Conservation (phyloP, 1,140 invertebrate genomes). For the Heliothis subflexa region DNA sequence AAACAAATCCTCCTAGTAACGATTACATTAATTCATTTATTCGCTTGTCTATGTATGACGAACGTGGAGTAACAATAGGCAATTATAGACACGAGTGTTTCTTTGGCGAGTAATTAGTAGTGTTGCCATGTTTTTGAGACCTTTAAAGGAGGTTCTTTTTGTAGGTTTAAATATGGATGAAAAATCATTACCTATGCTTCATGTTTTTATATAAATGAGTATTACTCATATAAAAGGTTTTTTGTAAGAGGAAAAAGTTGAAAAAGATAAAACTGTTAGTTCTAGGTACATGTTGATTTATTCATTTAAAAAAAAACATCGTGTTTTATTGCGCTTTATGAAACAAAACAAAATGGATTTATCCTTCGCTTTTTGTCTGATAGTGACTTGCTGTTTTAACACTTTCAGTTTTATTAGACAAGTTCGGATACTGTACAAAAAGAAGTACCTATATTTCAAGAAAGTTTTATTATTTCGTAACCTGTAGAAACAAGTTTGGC, state of each 20-base stretch:
- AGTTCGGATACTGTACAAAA: background rate
- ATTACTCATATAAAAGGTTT: no score
- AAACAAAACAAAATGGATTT: no score
- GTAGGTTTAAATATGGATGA: background rate
- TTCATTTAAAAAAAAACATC: no score
- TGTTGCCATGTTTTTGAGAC: background rate
- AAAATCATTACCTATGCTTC: background rate
- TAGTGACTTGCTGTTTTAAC: no score
- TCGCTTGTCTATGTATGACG: slow-evolving; percentile 21
- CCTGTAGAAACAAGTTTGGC: slow-evolving; percentile 8
- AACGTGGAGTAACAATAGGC: slow-evolving; percentile 36
- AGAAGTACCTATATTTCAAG: background rate
- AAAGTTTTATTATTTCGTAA: background rate
- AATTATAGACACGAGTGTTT: slow-evolving; percentile 36
- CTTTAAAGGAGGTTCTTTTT: background rate
- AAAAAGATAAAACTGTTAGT: no score
- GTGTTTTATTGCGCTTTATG: no score
- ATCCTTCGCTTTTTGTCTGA: no score
- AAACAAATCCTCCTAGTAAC: slow-evolving; percentile 11
- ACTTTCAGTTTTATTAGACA: no score
- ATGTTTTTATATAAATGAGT: no score
- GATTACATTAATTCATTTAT: slow-evolving; percentile 15
- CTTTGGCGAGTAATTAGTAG: slow-evolving; percentile 19
- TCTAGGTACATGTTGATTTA: no score
- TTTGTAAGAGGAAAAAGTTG: no score